These are phyloP conservation scores for Lagorchestes hirsutus DNA, from an alignment of 2,797 vertebrate species.

Conservation along the genomic window DNA sequence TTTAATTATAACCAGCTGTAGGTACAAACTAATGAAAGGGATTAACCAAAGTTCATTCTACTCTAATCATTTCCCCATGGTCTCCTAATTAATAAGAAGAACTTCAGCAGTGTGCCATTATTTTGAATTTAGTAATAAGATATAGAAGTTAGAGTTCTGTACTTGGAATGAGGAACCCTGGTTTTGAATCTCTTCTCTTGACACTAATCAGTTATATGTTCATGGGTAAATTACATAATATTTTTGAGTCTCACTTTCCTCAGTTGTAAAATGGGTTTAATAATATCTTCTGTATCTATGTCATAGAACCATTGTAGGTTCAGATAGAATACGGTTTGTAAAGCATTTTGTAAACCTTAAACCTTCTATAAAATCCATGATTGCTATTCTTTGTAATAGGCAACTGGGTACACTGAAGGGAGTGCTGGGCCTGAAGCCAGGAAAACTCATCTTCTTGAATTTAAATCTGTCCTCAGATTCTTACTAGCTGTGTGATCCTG, in stretches of 20 bases:
- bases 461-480: too few relatives aligned
- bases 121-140: background rate
- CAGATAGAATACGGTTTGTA: background rate
- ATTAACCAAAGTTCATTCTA: slow-evolving; percentile 22
- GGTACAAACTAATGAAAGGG: slow-evolving; percentile 7
- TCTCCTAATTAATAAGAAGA: background rate
- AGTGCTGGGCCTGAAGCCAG: too few relatives aligned
- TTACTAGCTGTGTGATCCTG: background rate
- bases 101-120: background rate
- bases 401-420: background rate
- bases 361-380: background rate
- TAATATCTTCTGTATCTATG: background rate
- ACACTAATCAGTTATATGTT: background rate
- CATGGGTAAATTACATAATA: background rate
- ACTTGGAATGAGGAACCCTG: background rate
- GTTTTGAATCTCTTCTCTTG: background rate
- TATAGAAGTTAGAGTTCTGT: background rate
- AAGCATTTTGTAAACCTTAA: background rate
- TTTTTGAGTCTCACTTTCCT: background rate
- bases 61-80: background rate
- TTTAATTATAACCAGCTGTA: slow-evolving; percentile 34
- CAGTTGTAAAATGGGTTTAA: background rate
- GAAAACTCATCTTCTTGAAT: background rate
- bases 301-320: background rate
- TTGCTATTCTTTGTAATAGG: background rate